Conservation (phyloP, 2,113 vertebrate genomes). For the Phyllostomus discolor region DNA sequence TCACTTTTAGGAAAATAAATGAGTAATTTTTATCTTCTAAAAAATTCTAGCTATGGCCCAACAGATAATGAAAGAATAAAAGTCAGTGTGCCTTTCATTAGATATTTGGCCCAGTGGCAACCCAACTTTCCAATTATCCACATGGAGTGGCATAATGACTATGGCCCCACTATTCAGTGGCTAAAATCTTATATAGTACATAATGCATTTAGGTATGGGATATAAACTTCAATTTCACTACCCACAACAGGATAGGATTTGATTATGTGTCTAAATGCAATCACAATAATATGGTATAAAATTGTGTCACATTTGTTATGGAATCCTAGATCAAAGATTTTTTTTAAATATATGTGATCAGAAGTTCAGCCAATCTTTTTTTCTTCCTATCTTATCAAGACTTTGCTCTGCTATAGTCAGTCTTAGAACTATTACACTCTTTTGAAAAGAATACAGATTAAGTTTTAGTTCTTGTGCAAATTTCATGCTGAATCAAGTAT, state of each 20-base stretch:
- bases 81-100: constrained; percentile 64
- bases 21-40: neutral
- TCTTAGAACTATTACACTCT: neutral
- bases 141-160: constrained; percentile 30
- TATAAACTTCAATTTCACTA: constrained; percentile 67
- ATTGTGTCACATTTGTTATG: constrained; percentile 54
- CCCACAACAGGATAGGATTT: constrained; percentile 62
- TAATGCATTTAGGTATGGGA: constrained; percentile 63
- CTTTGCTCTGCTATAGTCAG: neutral
- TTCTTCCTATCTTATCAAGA: neutral
- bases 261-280: constrained; percentile 67
- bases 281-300: constrained; percentile 66
- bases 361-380: neutral
- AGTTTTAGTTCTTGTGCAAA: neutral
- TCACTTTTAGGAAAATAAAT: neutral
- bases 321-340: constrained; percentile 14
- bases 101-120: constrained; percentile 58
- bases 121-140: constrained; percentile 63
- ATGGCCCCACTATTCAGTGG: constrained; percentile 22
- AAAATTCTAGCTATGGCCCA: neutral
- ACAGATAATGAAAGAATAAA: constrained; percentile 56
- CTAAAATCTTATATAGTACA: constrained; percentile 35
- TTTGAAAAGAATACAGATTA: constrained; percentile 8
- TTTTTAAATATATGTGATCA: neutral
- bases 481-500: neutral